Base-by-base conservation (phyloP, 1,140 invertebrate species). In the Dolichoris vasculosae region DNA sequence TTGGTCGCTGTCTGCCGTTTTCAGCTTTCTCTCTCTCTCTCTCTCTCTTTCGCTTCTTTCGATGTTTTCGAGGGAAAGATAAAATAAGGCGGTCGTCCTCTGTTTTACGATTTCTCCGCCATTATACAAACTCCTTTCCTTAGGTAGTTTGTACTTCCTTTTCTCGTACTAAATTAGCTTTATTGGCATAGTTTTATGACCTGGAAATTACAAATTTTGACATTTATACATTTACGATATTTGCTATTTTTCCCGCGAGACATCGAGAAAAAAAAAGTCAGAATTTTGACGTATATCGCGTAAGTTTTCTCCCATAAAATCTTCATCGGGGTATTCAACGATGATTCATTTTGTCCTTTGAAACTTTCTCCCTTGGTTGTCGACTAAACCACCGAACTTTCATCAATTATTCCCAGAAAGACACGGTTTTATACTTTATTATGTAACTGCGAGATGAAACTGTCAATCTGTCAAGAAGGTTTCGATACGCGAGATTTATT, bases 351-450 rank as follows among this genome's bases (percentile, higher is more conserved):
- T 51, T 40, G 20, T 1, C 11, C 67, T 40, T n/a, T 69, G n/a
- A 67, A 81, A 82, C 67, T 82, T 82, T 82, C 73, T 82, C 80
- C 9, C 46, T 30, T 55, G 15, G 30, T 20, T 30, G 23, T 59
- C 55, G 23, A 9, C 32, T 81, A 32, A 48, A 55, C 15, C 17
- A 69, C n/a, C 79, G 23, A 82, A 55, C 43, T 82, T 82, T 82
- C 80, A 82, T 71, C 64, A 73, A 82, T 73, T 82, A 82, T 48
- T 71, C 23, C 9, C 20, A 6, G 35, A 51, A 55, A 73, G 80
- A 73, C 78, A 69, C 46, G 63, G 55, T 46, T 81, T 81, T 81
- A 73, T 82, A 82, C 80, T 73, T 82, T 82, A 73, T 82, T 82
- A 35, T 73, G 32, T 55, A 46, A 69, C 30, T 55, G 32, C 67